Conservation (phyloP, 2,888 invertebrate genomes). For the Luperina testacea region DNA sequence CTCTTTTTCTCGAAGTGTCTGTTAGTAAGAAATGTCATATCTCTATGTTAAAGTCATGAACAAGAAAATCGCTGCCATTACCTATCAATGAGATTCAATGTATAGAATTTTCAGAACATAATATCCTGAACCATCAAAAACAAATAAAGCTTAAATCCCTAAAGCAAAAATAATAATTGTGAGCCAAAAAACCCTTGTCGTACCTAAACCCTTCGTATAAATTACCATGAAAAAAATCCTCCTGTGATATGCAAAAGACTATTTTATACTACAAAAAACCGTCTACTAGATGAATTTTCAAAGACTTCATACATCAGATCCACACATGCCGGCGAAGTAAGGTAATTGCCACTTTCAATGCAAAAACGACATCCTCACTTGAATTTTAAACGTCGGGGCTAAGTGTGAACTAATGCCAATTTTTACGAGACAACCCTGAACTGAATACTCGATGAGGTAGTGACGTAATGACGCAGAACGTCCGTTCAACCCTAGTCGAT, state of each 20-base stretch:
- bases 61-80: no score
- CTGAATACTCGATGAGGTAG: conserved; percentile 79
- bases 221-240: conserved; percentile 33
- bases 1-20: not conserved
- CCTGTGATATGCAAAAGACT: conserved; percentile 50
- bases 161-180: not conserved
- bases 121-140: not conserved
- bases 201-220: conserved; percentile 33
- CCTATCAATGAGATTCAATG: not conserved
- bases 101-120: not conserved
- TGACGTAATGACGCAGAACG: conserved; percentile 66
- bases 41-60: not conserved
- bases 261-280: conserved; percentile 61
- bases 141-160: conserved; percentile 13
- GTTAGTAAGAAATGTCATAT: no score
- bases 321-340: conserved; percentile 71
- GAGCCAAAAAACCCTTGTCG: not conserved
- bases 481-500: conserved; percentile 59
- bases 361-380: conserved; percentile 78
- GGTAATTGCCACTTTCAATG: conserved; percentile 84
- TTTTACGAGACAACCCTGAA: conserved; percentile 81
- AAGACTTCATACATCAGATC: conserved; percentile 64
- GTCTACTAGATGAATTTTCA: conserved; percentile 52
- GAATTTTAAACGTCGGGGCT: conserved; percentile 82
- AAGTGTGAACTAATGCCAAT: conserved; percentile 87